phyloP scores from a whole-genome alignment of 2,888 invertebrate genomes.

The Cynaeus angustus region DNA sequence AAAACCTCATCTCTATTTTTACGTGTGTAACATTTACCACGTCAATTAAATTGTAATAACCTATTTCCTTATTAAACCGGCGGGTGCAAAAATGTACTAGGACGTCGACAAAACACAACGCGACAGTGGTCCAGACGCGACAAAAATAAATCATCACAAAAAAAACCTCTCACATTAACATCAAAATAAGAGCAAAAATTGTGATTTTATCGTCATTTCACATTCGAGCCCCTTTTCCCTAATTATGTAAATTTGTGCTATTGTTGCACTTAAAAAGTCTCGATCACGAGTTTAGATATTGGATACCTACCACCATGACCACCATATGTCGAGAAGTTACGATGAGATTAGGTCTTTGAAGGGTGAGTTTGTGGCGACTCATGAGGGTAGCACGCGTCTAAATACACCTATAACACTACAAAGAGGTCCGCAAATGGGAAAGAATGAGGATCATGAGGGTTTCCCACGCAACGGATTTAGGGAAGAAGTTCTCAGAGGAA shows the following conservation, averaged over 20 bases:
- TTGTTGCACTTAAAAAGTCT: slow-evolving; percentile 38
- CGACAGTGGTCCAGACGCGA: slow-evolving; percentile 17
- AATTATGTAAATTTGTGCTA: slow-evolving; percentile 43
- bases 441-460: slow-evolving; percentile 59
- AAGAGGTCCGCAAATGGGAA: slow-evolving; percentile 52
- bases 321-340: slow-evolving; percentile 59
- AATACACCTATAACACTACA: slow-evolving; percentile 55
- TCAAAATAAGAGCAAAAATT: background rate
- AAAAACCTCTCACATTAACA: slow-evolving; percentile 19
- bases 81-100: slow-evolving; percentile 52
- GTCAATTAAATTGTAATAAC: slow-evolving; percentile 50
- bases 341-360: slow-evolving; percentile 40
- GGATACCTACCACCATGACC: slow-evolving; percentile 60
- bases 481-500: slow-evolving; percentile 22
- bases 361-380: slow-evolving; percentile 50
- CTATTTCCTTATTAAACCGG: slow-evolving; percentile 48
- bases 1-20: background rate
- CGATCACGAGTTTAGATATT: slow-evolving; percentile 38
- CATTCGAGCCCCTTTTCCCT: slow-evolving; percentile 30
- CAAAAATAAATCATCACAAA: slow-evolving; percentile 39
- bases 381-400: slow-evolving; percentile 65
- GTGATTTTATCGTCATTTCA: background rate
- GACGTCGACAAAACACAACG: slow-evolving; percentile 39
- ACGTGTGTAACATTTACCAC: slow-evolving; percentile 31
- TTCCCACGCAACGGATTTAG: slow-evolving; percentile 59